Evolutionary conservation across 2,888 invertebrate species (phyloP).

Genomic region (Capitulum mitella): DNA sequence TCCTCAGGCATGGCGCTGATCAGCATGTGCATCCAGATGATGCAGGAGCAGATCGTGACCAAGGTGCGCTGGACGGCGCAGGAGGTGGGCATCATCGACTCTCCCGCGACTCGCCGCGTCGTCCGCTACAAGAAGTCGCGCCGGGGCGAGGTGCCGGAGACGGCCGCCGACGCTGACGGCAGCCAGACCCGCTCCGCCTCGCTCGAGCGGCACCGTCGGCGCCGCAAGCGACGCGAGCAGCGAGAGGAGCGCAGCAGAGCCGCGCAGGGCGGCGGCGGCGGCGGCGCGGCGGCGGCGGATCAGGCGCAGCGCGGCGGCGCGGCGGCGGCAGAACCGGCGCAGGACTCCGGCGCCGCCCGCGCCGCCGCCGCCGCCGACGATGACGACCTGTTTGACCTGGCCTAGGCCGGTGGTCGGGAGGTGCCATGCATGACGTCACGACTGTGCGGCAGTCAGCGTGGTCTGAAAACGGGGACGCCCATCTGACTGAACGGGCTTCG

Average conservation of each 20-base stretch:
- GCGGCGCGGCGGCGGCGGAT: not conserved
- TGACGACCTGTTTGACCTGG: not conserved
- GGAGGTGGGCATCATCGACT: constrained; percentile 35
- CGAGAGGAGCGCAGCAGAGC: not conserved
- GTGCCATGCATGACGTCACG: too few species aligned
- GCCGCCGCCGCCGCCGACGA: not conserved
- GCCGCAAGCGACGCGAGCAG: not conserved
- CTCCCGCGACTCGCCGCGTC: not conserved
- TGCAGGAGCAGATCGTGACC: constrained; percentile 44
- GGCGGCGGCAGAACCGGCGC: not conserved
- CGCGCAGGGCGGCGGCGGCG: not conserved
- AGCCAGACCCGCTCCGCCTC: not conserved
- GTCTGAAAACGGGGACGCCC: too few species aligned
- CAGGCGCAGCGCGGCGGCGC: not conserved
- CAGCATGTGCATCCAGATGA: constrained; percentile 46
- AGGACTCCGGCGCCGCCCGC: not conserved
- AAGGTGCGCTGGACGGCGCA: constrained; percentile 41
- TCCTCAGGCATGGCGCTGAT: constrained; percentile 42
- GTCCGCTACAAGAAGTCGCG: constrained; percentile 29
- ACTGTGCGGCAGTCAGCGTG: too few species aligned
- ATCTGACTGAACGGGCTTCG: too few species aligned
- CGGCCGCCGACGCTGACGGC: constrained; percentile 16
- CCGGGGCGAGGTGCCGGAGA: constrained; percentile 30
- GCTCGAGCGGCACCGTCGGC: not conserved
- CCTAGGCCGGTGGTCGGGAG: not conserved